phyloP scores from a whole-genome alignment of 2,888 invertebrate genomes.

The Sympetrum striolatum region DNA sequence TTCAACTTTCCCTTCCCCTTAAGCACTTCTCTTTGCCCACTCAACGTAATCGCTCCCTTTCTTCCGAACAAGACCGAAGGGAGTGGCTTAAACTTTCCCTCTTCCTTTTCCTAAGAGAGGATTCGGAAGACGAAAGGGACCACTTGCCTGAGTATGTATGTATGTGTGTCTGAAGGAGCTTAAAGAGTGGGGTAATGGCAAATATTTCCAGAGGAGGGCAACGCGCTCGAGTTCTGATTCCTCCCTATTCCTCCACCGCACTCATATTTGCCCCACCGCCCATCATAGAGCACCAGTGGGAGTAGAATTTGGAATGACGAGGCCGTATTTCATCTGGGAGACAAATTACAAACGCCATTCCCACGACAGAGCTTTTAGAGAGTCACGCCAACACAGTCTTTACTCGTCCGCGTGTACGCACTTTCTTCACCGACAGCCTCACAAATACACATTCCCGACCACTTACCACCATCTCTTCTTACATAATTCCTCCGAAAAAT shows the following conservation, averaged over 20 bases:
- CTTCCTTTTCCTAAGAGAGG: background rate
- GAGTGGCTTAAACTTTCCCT: constrained; percentile 19
- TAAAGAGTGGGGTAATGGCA: background rate
- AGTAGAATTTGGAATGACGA: background rate
- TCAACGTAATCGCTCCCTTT: background rate
- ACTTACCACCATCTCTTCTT: background rate
- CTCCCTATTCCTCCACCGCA: background rate
- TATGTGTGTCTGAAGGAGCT: background rate
- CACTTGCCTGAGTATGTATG: background rate
- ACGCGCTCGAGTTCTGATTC: background rate
- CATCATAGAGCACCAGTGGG: background rate
- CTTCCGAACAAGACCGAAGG: constrained; percentile 22
- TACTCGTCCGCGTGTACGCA: constrained; percentile 2
- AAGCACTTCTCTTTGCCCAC: background rate
- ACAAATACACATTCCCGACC: background rate
- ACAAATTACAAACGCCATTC: background rate
- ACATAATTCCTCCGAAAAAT: background rate
- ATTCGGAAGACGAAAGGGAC: background rate
- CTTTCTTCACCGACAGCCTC: background rate
- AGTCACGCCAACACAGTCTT: constrained; percentile 36
- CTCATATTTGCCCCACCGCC: background rate
- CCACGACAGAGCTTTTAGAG: constrained; percentile 17
- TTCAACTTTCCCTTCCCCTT: background rate
- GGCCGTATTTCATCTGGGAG: background rate
- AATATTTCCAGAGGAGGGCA: background rate